phyloP scores from a whole-genome alignment of 35 echinoderm and acorn worm species.

The Diadema setosum region DNA sequence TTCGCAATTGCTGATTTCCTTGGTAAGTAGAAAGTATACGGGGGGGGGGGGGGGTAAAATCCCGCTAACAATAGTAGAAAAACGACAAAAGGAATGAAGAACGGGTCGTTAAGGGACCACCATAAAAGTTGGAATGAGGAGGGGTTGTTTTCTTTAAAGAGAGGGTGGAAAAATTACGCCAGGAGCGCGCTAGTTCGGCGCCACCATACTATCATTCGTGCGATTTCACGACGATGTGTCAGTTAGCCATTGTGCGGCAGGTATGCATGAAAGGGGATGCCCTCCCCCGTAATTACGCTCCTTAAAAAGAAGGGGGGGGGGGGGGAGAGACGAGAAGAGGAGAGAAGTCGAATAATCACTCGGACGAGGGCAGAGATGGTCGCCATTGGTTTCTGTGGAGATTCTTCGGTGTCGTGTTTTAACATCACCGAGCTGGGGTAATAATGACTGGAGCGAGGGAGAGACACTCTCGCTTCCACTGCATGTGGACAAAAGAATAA shows the following conservation, averaged over 20 bases:
- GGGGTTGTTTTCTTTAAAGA: background rate
- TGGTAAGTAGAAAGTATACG: too few species aligned
- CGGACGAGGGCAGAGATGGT: background rate
- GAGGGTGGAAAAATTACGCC: background rate
- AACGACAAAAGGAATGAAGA: too few species aligned
- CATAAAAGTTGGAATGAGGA: background rate
- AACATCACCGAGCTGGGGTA: too few species aligned
- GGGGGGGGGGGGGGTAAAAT: too few species aligned
- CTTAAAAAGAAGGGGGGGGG: background rate
- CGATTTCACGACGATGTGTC: slow-evolving; percentile 1
- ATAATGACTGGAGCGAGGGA: background rate
- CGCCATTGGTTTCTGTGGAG: too few species aligned
- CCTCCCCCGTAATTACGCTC: background rate
- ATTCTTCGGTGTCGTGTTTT: too few species aligned
- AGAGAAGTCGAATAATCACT: background rate
- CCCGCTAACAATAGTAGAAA: too few species aligned
- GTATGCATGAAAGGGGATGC: background rate
- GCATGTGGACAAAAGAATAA: too few species aligned
- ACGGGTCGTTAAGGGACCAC: background rate
- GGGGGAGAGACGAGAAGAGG: background rate
- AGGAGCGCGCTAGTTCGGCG: background rate
- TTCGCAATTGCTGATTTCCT: too few species aligned
- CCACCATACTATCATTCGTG: background rate
- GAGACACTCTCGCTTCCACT: too few species aligned
- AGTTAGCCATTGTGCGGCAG: background rate